Percentiles rank a stretch among this genome's conserved stretches.
These are phyloP conservation scores for Lottia gigantea DNA, from an alignment of 2,888 invertebrate genomes.

Conservation along the genomic window DNA sequence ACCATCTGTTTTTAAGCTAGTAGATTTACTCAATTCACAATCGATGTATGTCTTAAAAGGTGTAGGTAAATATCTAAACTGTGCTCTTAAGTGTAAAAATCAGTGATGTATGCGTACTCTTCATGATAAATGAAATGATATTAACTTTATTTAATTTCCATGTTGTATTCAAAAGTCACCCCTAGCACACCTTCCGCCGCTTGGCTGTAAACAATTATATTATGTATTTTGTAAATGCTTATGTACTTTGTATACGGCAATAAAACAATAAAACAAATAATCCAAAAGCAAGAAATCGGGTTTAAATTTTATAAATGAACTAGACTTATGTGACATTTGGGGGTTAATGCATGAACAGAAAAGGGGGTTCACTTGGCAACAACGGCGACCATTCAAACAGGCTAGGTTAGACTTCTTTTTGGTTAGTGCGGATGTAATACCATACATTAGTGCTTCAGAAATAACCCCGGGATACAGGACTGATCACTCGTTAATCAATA, in stretches of 20 bases:
- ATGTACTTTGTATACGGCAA: too few species aligned
- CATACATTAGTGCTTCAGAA: not conserved
- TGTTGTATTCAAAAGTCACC: too few species aligned
- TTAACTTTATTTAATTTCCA: too few species aligned
- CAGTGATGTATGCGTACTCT: too few species aligned
- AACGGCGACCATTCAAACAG: conserved; percentile 18
- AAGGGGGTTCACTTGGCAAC: conserved; percentile 18
- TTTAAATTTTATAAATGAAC: conserved; percentile 14
- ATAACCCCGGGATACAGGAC: conserved; percentile 18
- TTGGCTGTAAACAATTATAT: too few species aligned
- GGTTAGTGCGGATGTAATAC: not conserved
- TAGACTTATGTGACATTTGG: conserved; percentile 18
- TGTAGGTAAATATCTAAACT: not conserved
- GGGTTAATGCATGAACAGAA: not conserved
- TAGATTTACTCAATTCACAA: not conserved
- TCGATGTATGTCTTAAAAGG: not conserved
- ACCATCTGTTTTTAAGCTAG: not conserved
- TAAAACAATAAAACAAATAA: too few species aligned
- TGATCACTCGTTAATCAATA: conserved; percentile 13
- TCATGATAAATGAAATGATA: too few species aligned
- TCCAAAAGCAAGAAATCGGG: conserved; percentile 17
- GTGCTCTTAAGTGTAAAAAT: not conserved
- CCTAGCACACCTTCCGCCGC: too few species aligned
- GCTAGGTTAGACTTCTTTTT: conserved; percentile 18
- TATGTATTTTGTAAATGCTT: too few species aligned